Conservation (phyloP, 2,888 invertebrate species). For the Octonoba sinensis region DNA sequence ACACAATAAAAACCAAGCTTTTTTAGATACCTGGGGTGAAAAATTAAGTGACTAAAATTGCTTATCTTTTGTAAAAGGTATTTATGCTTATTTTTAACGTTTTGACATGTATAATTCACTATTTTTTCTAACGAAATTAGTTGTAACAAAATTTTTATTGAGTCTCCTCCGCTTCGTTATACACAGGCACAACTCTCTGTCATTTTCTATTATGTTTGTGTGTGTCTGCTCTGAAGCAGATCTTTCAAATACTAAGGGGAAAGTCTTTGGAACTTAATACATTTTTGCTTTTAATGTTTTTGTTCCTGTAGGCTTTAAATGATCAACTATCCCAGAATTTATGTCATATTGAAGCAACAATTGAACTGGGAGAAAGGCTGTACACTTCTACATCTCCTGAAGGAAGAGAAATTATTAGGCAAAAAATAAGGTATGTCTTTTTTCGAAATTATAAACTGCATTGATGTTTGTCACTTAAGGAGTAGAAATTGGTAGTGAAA, state of each 20-base stretch:
- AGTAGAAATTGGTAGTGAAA: too few species aligned
- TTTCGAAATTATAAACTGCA: background rate
- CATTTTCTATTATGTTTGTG: background rate
- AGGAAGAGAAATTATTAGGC: conserved; percentile 90
- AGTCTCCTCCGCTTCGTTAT: too few species aligned
- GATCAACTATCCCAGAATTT: conserved; percentile 85
- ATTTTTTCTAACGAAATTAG: too few species aligned
- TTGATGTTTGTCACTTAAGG: too few species aligned
- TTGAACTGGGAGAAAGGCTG: conserved; percentile 90
- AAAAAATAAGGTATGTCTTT: conserved; percentile 77
- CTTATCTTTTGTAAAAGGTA: too few species aligned
- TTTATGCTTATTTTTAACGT: too few species aligned
- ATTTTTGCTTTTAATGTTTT: background rate
- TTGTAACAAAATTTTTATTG: too few species aligned
- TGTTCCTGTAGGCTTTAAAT: conserved; percentile 79
- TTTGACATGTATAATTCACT: too few species aligned
- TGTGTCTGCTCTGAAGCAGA: background rate
- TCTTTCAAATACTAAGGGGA: background rate
- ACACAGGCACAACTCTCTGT: too few species aligned
- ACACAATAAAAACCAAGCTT: too few species aligned
- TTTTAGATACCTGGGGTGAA: too few species aligned
- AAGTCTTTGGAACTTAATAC: background rate
- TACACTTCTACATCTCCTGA: conserved; percentile 95
- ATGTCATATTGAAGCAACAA: conserved; percentile 83
- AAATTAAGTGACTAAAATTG: too few species aligned